Evolutionary conservation across 2,888 invertebrate species (phyloP).

Genomic region (Ametastegia equiseti): DNA sequence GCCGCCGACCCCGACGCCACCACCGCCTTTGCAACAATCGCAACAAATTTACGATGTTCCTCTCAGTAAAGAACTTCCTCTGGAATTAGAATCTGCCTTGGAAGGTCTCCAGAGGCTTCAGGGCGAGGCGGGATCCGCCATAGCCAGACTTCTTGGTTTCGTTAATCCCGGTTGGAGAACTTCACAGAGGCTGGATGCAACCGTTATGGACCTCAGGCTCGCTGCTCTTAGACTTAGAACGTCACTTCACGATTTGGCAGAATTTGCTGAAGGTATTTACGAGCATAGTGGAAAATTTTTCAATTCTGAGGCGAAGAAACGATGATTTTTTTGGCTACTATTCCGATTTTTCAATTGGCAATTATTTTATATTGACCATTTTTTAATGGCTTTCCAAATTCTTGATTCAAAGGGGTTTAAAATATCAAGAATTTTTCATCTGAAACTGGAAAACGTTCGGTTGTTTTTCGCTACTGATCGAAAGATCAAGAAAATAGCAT

Average conservation of each 20-base stretch:
- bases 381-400: no score
- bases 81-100: conserved; percentile 87
- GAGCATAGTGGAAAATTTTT: background rate
- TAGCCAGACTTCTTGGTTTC: conserved; percentile 87
- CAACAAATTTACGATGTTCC: conserved; percentile 82
- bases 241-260: conserved; percentile 90
- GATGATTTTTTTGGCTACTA: no score
- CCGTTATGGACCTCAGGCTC: conserved; percentile 89
- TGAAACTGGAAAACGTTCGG: no score
- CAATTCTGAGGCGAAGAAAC: no score
- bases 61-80: conserved; percentile 82
- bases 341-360: no score
- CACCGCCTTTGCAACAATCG: conserved; percentile 58
- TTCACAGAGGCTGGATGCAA: conserved; percentile 86
- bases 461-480: no score
- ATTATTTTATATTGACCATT: no score
- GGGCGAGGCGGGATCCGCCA: conserved; percentile 89
- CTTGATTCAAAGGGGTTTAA: no score
- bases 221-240: conserved; percentile 88
- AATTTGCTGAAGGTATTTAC: conserved; percentile 88
- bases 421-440: no score
- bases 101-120: conserved; percentile 87
- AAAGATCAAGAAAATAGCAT: no score
- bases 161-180: conserved; percentile 90
- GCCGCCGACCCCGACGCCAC: conserved; percentile 55